A percentile compares a stretch with the other conserved stretches of the same genome.
phyloP scores from a whole-genome alignment of 2,888 invertebrate species.

The Carterocephalus palaemon region DNA sequence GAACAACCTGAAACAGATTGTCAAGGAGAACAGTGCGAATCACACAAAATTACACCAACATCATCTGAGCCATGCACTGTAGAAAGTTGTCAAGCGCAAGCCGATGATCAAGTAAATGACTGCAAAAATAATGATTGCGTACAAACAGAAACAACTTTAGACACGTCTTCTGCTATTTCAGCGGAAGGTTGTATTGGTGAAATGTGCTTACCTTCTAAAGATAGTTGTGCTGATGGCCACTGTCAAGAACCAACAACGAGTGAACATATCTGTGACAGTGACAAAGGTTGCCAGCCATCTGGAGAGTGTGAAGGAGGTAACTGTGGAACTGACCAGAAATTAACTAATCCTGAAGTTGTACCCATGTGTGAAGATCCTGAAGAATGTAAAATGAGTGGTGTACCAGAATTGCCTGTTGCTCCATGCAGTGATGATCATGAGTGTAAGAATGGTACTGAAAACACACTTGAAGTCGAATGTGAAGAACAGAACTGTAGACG shows the following conservation, averaged over 20 bases:
- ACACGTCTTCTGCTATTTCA: slow-evolving; percentile 18
- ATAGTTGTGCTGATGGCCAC: slow-evolving; percentile 38
- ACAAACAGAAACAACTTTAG: neutral
- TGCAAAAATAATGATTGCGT: neutral
- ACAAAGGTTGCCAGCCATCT: slow-evolving; percentile 31
- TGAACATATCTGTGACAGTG: slow-evolving; percentile 31
- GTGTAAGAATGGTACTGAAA: no score
- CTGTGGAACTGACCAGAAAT: slow-evolving; percentile 28
- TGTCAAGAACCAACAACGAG: slow-evolving; percentile 32
- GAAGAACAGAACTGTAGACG: slow-evolving; percentile 49
- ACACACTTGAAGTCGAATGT: slow-evolving; percentile 40
- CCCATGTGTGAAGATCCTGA: slow-evolving; percentile 6
- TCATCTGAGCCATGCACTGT: slow-evolving; percentile 36
- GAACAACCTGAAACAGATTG: slow-evolving; percentile 45
- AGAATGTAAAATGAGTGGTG: slow-evolving; percentile 1
- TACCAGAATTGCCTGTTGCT: slow-evolving; percentile 4
- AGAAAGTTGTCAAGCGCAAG: slow-evolving; percentile 32
- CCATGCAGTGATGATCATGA: no score
- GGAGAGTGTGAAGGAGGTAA: slow-evolving; percentile 37
- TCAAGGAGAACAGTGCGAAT: slow-evolving; percentile 52
- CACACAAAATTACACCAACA: slow-evolving; percentile 19
- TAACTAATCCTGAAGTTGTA: neutral
- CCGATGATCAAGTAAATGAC: slow-evolving; percentile 8
- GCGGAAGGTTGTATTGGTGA: slow-evolving; percentile 20
- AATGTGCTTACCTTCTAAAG: slow-evolving; percentile 17